Evolutionary conservation across 2,113 vertebrate species (phyloP).

Genomic region (Mastomys natalensis): DNA sequence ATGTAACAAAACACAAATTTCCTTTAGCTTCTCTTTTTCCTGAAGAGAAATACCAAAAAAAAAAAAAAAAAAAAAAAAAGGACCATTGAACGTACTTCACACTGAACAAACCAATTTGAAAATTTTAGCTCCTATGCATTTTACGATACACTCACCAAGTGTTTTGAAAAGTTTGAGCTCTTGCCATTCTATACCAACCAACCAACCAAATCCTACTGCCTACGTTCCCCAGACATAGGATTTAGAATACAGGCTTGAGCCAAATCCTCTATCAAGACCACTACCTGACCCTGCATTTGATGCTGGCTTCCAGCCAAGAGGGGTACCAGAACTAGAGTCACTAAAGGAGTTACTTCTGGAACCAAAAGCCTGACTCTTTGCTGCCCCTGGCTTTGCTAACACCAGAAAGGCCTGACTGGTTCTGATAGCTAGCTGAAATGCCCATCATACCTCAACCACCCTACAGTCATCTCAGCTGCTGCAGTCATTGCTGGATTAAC

Average conservation of each 20-base stretch:
- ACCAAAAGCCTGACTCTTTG: neutral
- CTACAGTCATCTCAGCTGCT: neutral
- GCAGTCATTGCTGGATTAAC: neutral
- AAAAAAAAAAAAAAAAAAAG: neutral
- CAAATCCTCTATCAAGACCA: neutral
- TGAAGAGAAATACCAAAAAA: neutral
- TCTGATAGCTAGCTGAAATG: neutral
- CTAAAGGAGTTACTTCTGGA: neutral
- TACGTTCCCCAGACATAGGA: neutral
- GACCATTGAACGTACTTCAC: neutral
- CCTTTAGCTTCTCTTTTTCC: neutral
- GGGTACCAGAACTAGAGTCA: neutral
- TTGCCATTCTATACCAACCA: neutral
- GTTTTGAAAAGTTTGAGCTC: neutral
- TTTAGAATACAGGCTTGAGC: neutral
- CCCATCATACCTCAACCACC: neutral
- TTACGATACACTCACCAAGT: neutral
- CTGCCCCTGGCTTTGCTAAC: neutral
- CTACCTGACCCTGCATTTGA: neutral
- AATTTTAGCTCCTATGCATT: neutral
- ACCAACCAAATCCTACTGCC: neutral
- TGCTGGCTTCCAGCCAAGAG: neutral
- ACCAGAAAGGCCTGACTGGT: neutral
- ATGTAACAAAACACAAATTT: neutral
- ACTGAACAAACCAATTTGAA: neutral